A percentile compares a stretch with the other conserved stretches of the same genome.
Conservation (phyloP, 2,888 invertebrate genomes). For the Drosophila trichaetosa region DNA sequence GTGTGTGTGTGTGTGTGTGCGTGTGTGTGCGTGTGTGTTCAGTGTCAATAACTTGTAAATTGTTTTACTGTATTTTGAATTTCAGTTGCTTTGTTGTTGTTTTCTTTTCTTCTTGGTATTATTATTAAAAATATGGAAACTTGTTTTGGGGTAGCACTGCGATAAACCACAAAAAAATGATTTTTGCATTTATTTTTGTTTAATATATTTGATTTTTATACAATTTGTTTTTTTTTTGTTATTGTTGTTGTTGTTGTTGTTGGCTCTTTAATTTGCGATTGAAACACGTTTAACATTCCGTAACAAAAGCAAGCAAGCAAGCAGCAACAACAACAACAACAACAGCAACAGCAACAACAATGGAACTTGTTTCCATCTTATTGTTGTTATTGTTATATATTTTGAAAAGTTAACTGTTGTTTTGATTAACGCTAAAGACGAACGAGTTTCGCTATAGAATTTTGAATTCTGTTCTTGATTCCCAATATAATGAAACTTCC, state of each 20-base stretch:
- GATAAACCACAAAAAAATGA: conserved; percentile 44
- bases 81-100: conserved; percentile 48
- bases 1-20: neutral
- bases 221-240: conserved; percentile 2
- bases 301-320: conserved; percentile 19
- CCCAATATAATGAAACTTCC: neutral
- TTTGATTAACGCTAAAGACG: conserved; percentile 60
- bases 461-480: conserved; percentile 43
- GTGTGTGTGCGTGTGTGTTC: conserved; percentile 15
- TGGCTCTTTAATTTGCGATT: conserved; percentile 51
- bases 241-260: neutral
- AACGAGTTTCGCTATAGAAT: conserved; percentile 63
- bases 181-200: conserved; percentile 52
- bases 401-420: conserved; percentile 75
- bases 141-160: conserved; percentile 52
- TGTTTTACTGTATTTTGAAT: conserved; percentile 32
- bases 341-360: conserved; percentile 47
- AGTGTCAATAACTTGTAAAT: conserved; percentile 77
- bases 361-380: conserved; percentile 69
- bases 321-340: neutral
- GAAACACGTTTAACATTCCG: conserved; percentile 57
- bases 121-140: conserved; percentile 50
- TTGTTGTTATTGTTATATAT: conserved; percentile 42
- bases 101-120: conserved; percentile 17
- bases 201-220: conserved; percentile 51